These are phyloP conservation scores for Hirundo rustica DNA, from an alignment of 2,797 vertebrate species.

Conservation along the genomic window DNA sequence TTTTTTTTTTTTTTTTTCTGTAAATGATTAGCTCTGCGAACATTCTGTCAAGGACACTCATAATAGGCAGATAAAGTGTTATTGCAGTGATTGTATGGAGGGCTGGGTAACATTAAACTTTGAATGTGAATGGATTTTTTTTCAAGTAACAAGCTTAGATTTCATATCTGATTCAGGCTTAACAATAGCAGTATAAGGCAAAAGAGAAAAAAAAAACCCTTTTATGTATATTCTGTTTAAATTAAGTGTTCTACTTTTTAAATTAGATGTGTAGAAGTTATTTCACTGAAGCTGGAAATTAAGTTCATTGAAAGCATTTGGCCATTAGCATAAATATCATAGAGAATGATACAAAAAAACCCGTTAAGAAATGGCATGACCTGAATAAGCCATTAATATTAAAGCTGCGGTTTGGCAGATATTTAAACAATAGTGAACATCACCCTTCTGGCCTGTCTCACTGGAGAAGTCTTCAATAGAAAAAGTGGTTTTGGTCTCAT, in stretches of 20 bases:
- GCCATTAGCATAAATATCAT: slow-evolving; percentile 60
- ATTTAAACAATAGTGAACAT: slow-evolving; percentile 50
- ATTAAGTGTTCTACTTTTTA: slow-evolving; percentile 57
- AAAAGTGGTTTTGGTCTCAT: background rate
- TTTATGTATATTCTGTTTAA: slow-evolving; percentile 59
- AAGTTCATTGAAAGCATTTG: slow-evolving; percentile 56
- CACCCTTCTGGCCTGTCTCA: slow-evolving; percentile 43
- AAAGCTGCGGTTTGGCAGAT: slow-evolving; percentile 43
- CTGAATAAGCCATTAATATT: slow-evolving; percentile 48
- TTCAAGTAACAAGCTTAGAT: slow-evolving; percentile 44
- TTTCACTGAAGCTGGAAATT: slow-evolving; percentile 59
- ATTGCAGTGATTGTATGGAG: slow-evolving; percentile 17
- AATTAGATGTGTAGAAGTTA: slow-evolving; percentile 50
- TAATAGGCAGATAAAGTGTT: slow-evolving; percentile 39
- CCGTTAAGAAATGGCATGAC: background rate
- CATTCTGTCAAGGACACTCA: slow-evolving; percentile 45
- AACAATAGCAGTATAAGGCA: slow-evolving; percentile 35
- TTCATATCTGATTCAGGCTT: slow-evolving; percentile 44
- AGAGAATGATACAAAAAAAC: slow-evolving; percentile 4
- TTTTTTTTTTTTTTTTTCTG: background rate
- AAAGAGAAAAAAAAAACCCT: background rate
- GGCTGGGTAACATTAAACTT: slow-evolving; percentile 43
- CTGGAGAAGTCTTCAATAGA: background rate
- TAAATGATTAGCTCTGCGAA: background rate
- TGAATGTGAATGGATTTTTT: slow-evolving; percentile 31